Conservation (phyloP, 1,140 invertebrate species). For the Zaprionus vittiger region DNA sequence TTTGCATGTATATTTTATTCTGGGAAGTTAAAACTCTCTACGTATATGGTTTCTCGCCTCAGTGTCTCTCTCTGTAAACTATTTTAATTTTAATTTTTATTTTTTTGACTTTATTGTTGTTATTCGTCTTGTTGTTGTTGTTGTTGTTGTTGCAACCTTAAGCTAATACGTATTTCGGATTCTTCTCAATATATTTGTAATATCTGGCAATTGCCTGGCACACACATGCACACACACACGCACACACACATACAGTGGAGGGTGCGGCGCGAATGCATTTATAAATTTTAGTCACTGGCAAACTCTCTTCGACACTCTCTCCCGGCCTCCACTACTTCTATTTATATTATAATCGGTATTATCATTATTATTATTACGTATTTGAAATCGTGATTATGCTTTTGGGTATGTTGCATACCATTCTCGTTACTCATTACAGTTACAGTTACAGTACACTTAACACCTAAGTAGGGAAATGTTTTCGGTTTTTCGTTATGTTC, state of each 20-base stretch:
- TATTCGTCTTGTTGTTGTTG: slow-evolving; percentile 28
- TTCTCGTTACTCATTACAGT: slow-evolving; percentile 51
- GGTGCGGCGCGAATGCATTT: neutral
- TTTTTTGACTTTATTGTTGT: slow-evolving; percentile 15
- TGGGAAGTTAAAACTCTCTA: slow-evolving; percentile 78
- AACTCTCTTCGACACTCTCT: slow-evolving; percentile 7
- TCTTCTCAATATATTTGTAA: slow-evolving; percentile 50
- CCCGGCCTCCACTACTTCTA: neutral
- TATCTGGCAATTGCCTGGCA: slow-evolving; percentile 2
- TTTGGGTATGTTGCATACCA: slow-evolving; percentile 80
- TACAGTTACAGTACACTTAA: slow-evolving; percentile 49
- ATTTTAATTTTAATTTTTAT: slow-evolving; percentile 14
- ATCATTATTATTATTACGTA: slow-evolving; percentile 76
- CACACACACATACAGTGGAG: neutral
- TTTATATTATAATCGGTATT: slow-evolving; percentile 37
- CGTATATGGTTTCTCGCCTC: slow-evolving; percentile 68
- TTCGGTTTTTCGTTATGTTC: slow-evolving; percentile 45
- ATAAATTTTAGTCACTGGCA: slow-evolving; percentile 14
- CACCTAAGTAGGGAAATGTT: slow-evolving; percentile 72
- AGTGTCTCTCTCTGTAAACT: slow-evolving; percentile 5
- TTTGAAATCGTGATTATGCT: slow-evolving; percentile 83
- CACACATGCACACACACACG: neutral
- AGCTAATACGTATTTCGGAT: slow-evolving; percentile 79
- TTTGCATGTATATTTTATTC: slow-evolving; percentile 60
- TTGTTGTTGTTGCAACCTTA: slow-evolving; percentile 75